A percentile compares a stretch with the other conserved stretches of the same genome.
Evolutionary conservation across 2,113 vertebrate genomes (phyloP).

Genomic region (Craseonycteris thonglongyai): DNA sequence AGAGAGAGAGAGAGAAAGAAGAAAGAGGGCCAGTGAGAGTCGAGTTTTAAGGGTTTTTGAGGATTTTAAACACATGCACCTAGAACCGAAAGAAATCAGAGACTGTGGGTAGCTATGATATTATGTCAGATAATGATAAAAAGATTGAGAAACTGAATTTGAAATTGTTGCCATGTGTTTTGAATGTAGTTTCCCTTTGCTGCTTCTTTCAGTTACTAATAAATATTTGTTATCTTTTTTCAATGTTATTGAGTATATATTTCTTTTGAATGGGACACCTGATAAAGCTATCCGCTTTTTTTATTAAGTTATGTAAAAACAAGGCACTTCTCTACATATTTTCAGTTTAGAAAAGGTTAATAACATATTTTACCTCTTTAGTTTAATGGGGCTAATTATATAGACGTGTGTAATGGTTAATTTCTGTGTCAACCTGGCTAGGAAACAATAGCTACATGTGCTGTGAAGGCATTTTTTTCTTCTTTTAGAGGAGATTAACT

Average conservation of each 20-base stretch:
- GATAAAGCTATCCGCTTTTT: not conserved
- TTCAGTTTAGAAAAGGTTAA: not conserved
- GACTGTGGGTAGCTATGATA: not conserved
- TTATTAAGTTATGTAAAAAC: not conserved
- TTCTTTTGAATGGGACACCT: not conserved
- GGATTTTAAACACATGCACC: not conserved
- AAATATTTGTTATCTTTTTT: not conserved
- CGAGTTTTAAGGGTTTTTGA: not conserved
- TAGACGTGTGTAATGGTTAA: not conserved
- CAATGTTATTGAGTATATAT: not conserved
- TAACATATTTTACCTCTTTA: not conserved
- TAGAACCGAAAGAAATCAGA: not conserved
- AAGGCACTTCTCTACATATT: not conserved
- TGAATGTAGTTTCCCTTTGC: not conserved
- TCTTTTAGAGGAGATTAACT: not conserved
- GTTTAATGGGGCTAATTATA: not conserved
- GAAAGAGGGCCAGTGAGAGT: not conserved
- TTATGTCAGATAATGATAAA: not conserved
- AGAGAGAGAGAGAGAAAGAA: rapidly evolving
- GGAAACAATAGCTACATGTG: not conserved
- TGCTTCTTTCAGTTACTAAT: not conserved
- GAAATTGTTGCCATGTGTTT: not conserved
- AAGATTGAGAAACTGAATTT: not conserved
- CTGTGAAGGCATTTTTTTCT: not conserved
- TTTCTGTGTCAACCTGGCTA: not conserved